Percentiles rank a stretch among this genome's conserved stretches.
These are phyloP conservation scores for Maccullochella peelii DNA, from an alignment of 2,113 vertebrate genomes.

Conservation along the genomic window DNA sequence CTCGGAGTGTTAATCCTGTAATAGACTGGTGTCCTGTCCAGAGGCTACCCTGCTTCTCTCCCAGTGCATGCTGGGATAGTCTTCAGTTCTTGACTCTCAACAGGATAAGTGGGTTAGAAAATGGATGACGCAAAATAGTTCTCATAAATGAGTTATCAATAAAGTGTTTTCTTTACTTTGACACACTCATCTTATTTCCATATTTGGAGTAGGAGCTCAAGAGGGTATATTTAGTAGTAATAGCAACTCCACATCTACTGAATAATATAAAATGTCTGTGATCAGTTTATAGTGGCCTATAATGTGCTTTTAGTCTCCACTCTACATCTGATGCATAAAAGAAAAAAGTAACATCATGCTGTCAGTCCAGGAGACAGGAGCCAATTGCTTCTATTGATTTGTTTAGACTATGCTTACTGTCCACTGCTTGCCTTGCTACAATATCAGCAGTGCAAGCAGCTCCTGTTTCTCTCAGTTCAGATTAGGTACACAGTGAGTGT, in stretches of 20 bases:
- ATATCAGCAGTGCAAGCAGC: conserved; percentile 17
- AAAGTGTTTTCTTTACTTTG: background rate
- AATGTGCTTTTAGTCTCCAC: background rate
- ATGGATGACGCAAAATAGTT: background rate
- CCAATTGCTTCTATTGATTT: conserved; percentile 56
- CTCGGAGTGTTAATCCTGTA: too few species aligned
- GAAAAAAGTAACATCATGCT: background rate
- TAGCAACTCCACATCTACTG: background rate
- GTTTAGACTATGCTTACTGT: conserved; percentile 1
- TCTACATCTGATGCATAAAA: background rate
- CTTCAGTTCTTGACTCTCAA: background rate
- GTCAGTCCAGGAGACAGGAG: conserved; percentile 3
- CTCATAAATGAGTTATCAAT: background rate
- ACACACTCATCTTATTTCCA: background rate
- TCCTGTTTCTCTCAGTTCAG: conserved; percentile 7
- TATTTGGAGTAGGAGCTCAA: background rate
- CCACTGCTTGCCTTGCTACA: conserved; percentile 5
- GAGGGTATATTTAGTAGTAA: background rate
- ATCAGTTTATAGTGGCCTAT: background rate
- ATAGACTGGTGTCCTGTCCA: background rate
- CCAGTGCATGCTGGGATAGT: too few species aligned
- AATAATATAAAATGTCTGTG: background rate
- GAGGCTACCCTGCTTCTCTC: background rate
- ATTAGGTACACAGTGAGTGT: background rate
- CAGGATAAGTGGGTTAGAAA: background rate